phyloP scores from a whole-genome alignment of 2,113 vertebrate genomes.

The Labrus mixtus region DNA sequence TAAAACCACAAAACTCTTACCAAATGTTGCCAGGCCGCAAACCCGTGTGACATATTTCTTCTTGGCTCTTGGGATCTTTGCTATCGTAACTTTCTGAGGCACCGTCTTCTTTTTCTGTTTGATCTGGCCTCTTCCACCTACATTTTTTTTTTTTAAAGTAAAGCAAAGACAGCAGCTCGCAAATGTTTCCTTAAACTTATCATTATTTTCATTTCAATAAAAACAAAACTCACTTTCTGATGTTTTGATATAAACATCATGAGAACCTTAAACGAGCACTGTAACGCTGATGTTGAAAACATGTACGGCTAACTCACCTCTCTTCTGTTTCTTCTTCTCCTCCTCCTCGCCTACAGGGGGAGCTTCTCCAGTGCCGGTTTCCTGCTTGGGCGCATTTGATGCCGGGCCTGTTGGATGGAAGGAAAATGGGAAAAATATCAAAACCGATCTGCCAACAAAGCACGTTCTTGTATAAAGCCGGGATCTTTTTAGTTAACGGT shows the following conservation, averaged over 20 bases:
- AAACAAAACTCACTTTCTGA: no score
- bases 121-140: constrained; percentile 98
- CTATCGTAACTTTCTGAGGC: constrained; percentile 97
- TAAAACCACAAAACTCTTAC: constrained; percentile 77
- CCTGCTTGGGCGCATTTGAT: constrained; percentile 92
- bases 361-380: constrained; percentile 87
- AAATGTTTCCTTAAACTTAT: no score
- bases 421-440: constrained; percentile 21
- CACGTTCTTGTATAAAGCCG: no score
- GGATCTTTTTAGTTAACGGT: no score
- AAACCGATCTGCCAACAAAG: constrained; percentile 2
- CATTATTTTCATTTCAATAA: no score
- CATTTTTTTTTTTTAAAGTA: no score
- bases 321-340: constrained; percentile 99
- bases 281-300: neutral
- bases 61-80: constrained; percentile 98
- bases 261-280: neutral
- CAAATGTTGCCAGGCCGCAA: constrained; percentile 95
- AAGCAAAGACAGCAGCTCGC: neutral
- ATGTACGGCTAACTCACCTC: constrained; percentile 82
- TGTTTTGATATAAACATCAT: neutral
- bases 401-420: constrained; percentile 58
- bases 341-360: constrained; percentile 92
- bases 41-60: constrained; percentile 99
- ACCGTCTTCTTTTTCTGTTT: constrained; percentile 99